Base-by-base conservation (phyloP, 2,797 vertebrate species). In the Rhinatrema bivittatum region DNA sequence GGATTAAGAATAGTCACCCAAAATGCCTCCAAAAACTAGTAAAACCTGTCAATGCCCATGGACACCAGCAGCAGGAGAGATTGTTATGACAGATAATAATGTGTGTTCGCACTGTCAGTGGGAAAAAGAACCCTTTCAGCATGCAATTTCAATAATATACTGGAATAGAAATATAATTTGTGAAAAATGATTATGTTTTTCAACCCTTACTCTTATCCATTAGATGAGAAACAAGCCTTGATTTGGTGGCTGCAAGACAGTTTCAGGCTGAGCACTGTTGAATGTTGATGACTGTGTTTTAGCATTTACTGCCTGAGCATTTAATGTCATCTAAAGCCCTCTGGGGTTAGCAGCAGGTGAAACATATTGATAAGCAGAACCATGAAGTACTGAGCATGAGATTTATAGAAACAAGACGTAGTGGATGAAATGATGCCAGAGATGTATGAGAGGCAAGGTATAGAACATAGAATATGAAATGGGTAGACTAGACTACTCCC, bases 211-310 rank as follows among this genome's bases (percentile, higher is more conserved):
- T 2, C 13, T 4, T 42, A 17, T 7, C 24, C 37, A 37, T 37
- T 20, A 5, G 20, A 16, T 28, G 12, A 50, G 36, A 3, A 1
- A 2, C 50, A 48, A 13, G 2, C 3, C 20, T 42, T 8, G 2
- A 39, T 19, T 46, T 2, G 1, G 4, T 2, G 18, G 5, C 2
- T 13, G 15, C 32, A 45, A 41, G 3, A 2, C 3, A 27, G 6
- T 7, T 34, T 30, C 29, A 6, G 16, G 34, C 26, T 20, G 44
- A 32, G 53, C 36, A 51, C 40, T 35, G 32, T 36, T 14, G 36
- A 43, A 36, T 47, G 24, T 2, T 22, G 42, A 15, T 43, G 39
- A 27, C 20, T 37, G 46, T 2, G 5, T 32, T 50, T 41, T 36
- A 33, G 18, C 2, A 9, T 7, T 36, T 43, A 50, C 31, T 36